Evolutionary conservation across 2,113 vertebrate genomes (phyloP), one percentile per base, ranked within the genome.

Genomic region (Paracanthobrama guichenoti): DNA sequence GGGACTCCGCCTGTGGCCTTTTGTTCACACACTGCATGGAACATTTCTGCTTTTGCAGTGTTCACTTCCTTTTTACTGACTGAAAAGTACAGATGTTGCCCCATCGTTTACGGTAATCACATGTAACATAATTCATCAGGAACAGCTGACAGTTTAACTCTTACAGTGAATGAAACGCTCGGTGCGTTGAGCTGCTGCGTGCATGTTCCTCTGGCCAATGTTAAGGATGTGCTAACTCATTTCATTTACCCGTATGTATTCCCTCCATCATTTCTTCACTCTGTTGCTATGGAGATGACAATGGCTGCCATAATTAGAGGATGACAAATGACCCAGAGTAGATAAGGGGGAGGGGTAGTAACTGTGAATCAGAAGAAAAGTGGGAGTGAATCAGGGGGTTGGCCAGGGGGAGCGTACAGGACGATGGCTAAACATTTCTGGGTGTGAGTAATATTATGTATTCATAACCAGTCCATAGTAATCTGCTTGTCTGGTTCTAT

Each of bases 11-110:
- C 44, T 66, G 44, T 50, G 76, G 75, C 53, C 77, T 26, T 77
- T 76, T 62, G 71, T 77, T 72, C 46, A 10, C 84, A 75, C 26
- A 26, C 39, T 22, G 74, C 57, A 55, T 66, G 81, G 18, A 72
- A 20, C 73, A 82, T 79, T 88, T 88, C 87, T 84, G 77, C 84
- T 86, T 86, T 86, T 28, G 48, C 53, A n/a, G 3, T 50, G 18
- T 55, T 48, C 79, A 16, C 88, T 85, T 81, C 88, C 73, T 81
- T 88, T 88, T 69, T 6, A 24, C 48, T 62, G n/a, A 26, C 22
- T 42, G 28, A 62, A 59, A 53, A 28, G 5, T 42, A 31, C 31
- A 75, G 60, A 64, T 73, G 28, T 48, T 28, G 16, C 50, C 24
- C 35, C 44, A 26, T 59, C 1, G 3, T 24, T 76, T 50, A 48